Conservation (phyloP, 2,888 invertebrate species). For the Sericinus montela region DNA sequence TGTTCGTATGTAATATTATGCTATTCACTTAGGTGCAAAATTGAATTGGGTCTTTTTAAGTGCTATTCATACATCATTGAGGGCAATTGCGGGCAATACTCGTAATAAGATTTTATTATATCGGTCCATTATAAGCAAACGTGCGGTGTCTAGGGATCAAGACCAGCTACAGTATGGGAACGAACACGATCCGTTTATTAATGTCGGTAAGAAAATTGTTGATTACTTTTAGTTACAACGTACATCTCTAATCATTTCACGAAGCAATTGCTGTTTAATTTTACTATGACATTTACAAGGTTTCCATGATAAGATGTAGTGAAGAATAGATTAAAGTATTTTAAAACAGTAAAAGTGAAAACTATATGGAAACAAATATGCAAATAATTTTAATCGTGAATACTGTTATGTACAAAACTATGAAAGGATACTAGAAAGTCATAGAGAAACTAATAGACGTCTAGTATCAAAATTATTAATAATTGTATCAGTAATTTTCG, state of each 20-base stretch:
- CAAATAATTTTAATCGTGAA: no score
- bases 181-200: slow-evolving; percentile 32
- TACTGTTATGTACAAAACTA: no score
- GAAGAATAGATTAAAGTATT: no score
- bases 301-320: no score
- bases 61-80: slow-evolving; percentile 56
- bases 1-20: slow-evolving; percentile 8
- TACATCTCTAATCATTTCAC: slow-evolving; percentile 11
- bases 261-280: slow-evolving; percentile 9
- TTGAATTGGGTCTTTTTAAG: slow-evolving; percentile 51
- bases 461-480: no score
- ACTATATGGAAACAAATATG: no score
- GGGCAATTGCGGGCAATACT: slow-evolving; percentile 53
- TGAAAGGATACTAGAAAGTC: no score
- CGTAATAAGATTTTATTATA: slow-evolving; percentile 71
- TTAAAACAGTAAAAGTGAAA: no score
- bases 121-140: slow-evolving; percentile 62
- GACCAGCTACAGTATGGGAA: slow-evolving; percentile 54
- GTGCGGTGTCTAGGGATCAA: slow-evolving; percentile 62
- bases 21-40: slow-evolving; percentile 41
- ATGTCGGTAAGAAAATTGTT: slow-evolving; percentile 27
- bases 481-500: no score
- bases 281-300: background rate
- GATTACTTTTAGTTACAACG: slow-evolving; percentile 15
- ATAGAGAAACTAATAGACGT: no score